phyloP scores from a whole-genome alignment of 2,113 vertebrate species.

The Columba janthina region DNA sequence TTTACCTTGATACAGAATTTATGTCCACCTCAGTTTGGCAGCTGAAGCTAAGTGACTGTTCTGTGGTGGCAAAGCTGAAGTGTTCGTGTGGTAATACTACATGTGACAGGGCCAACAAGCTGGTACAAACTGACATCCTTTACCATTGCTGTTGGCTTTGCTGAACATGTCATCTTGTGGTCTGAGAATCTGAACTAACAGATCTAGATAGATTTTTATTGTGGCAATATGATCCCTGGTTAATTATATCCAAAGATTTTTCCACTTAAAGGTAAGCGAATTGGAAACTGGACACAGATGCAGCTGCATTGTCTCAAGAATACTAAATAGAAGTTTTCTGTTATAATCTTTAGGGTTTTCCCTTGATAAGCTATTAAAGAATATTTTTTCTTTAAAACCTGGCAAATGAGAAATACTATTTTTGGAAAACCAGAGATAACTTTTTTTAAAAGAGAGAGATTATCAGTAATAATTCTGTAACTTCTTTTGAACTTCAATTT shows the following conservation, averaged over 20 bases:
- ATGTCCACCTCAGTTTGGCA: background rate
- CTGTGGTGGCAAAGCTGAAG: no score
- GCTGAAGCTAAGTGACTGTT: background rate
- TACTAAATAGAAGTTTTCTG: background rate
- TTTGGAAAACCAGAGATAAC: background rate
- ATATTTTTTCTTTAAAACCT: background rate
- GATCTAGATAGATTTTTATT: background rate
- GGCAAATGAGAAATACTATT: background rate
- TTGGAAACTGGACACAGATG: background rate
- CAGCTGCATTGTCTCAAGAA: background rate
- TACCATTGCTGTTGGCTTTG: background rate
- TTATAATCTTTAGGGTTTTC: background rate
- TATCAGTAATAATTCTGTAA: background rate
- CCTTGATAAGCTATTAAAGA: background rate
- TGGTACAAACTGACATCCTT: background rate
- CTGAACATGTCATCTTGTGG: background rate
- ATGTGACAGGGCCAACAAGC: background rate
- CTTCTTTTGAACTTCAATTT: background rate
- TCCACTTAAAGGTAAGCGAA: background rate
- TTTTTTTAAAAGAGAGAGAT: background rate
- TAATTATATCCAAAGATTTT: background rate
- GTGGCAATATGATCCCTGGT: background rate
- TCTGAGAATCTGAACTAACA: background rate
- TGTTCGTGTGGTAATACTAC: rapidly evolving
- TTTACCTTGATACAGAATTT: background rate